A percentile compares a stretch with the other conserved stretches of the same genome.
phyloP scores from a whole-genome alignment of 2,113 vertebrate species.

The Antechinus flavipes region DNA sequence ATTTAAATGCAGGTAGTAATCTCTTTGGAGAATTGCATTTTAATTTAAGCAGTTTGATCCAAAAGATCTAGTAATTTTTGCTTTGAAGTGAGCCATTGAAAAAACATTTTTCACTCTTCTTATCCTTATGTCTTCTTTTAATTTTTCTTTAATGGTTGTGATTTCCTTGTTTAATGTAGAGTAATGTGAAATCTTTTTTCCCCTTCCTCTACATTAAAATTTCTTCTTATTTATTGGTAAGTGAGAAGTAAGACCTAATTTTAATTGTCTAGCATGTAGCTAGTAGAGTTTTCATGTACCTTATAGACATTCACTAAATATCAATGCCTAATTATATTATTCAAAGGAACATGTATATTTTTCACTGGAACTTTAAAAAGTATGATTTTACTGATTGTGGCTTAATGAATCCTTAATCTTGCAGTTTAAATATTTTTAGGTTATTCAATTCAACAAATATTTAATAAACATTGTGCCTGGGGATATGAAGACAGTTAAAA shows the following conservation, averaged over 20 bases:
- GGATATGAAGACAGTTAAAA: background rate
- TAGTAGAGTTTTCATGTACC: background rate
- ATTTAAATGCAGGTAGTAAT: slow-evolving; percentile 42
- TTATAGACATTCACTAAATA: background rate
- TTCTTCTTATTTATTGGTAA: background rate
- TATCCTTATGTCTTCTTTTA: slow-evolving; percentile 20
- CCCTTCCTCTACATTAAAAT: background rate
- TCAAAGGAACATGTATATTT: background rate
- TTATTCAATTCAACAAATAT: background rate
- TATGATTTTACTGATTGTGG: background rate
- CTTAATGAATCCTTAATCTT: background rate
- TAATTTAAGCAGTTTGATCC: slow-evolving; percentile 45
- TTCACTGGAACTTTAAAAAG: background rate
- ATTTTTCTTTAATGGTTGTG: slow-evolving; percentile 17
- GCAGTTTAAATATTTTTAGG: background rate
- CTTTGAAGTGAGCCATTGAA: slow-evolving; percentile 35
- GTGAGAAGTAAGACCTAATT: background rate
- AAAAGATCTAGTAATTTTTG: slow-evolving; percentile 41
- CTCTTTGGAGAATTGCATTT: slow-evolving; percentile 26
- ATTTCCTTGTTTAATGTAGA: slow-evolving; percentile 6
- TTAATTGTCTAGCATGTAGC: background rate
- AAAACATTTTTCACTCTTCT: slow-evolving; percentile 14
- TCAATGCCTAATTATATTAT: background rate
- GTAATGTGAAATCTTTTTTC: background rate
- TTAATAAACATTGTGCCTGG: background rate